phyloP scores from a whole-genome alignment of 2,888 invertebrate genomes.

The Hirtodrosophila cameraria region DNA sequence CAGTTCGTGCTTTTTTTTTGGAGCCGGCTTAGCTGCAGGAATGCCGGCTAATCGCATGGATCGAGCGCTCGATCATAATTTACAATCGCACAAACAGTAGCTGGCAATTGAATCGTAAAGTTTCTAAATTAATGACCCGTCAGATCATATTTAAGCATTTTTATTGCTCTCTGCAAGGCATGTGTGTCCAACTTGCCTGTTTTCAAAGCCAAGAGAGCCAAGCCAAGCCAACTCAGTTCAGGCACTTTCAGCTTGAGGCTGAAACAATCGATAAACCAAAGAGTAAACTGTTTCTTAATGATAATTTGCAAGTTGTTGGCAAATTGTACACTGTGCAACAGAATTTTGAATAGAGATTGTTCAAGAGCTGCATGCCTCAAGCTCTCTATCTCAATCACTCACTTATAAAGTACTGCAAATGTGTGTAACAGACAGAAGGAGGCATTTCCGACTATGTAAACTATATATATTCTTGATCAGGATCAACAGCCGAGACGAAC shows the following conservation, averaged over 20 bases:
- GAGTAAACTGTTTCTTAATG: conserved; percentile 63
- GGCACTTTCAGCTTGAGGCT: conserved; percentile 27
- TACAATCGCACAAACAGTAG: conserved; percentile 82
- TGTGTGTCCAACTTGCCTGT: conserved; percentile 13
- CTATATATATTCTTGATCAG: too few relatives aligned
- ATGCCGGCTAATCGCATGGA: conserved; percentile 61
- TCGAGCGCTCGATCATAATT: conserved; percentile 75
- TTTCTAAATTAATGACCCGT: conserved; percentile 82
- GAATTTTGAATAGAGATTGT: conserved; percentile 28
- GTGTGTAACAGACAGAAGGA: too few relatives aligned
- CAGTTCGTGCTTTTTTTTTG: conserved; percentile 6
- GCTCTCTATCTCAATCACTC: neutral
- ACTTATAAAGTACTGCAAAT: neutral
- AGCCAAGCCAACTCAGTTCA: too few relatives aligned
- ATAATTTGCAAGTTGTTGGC: conserved; percentile 56
- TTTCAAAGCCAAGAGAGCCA: conserved; percentile 1
- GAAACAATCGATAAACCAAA: conserved; percentile 40
- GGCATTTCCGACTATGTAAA: too few relatives aligned
- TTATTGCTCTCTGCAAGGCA: conserved; percentile 70
- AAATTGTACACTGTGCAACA: conserved; percentile 53
- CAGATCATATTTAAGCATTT: conserved; percentile 82
- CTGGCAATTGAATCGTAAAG: conserved; percentile 79
- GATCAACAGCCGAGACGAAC: too few relatives aligned
- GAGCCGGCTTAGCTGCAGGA: conserved; percentile 42
- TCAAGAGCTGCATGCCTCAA: conserved; percentile 6